A percentile compares a stretch with the other conserved stretches of the same genome.
Evolutionary conservation across 2,113 vertebrate genomes (phyloP).

Genomic region (Dicrurus megarhynchus): DNA sequence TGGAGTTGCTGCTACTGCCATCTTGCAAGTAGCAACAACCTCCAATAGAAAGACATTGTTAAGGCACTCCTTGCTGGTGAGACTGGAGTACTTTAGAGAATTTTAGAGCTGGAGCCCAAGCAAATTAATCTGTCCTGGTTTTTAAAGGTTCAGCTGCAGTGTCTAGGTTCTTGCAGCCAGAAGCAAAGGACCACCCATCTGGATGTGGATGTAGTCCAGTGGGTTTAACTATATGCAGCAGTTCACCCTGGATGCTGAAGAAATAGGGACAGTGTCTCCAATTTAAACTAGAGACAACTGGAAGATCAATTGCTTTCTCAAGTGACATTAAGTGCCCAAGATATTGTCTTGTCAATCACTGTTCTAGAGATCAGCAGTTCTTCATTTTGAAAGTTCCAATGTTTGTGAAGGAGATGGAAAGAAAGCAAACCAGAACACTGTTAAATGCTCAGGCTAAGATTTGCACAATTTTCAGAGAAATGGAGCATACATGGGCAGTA

Average conservation of each 20-base stretch:
- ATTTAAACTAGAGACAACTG: neutral
- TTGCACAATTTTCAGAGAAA: neutral
- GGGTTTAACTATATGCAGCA: neutral
- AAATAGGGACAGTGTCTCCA: neutral
- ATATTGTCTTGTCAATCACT: neutral
- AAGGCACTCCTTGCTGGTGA: neutral
- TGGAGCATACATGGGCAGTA: neutral
- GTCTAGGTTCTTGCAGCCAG: neutral
- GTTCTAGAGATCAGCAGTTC: neutral
- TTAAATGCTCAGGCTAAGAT: neutral
- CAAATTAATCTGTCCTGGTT: neutral
- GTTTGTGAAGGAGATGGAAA: neutral
- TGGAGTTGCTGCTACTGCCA: neutral
- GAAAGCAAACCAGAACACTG: neutral
- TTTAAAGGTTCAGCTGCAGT: neutral
- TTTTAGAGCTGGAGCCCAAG: neutral
- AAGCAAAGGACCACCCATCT: neutral
- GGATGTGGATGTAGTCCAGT: neutral
- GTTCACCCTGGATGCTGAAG: neutral
- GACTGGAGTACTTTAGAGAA: neutral
- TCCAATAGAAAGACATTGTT: neutral
- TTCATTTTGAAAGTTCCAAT: neutral
- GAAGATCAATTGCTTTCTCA: neutral
- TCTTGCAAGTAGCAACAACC: neutral
- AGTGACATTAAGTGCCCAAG: neutral